Evolutionary conservation across 2,888 invertebrate genomes (phyloP), one percentile per base, ranked within the genome.

Genomic region (Piscicola geometra): DNA sequence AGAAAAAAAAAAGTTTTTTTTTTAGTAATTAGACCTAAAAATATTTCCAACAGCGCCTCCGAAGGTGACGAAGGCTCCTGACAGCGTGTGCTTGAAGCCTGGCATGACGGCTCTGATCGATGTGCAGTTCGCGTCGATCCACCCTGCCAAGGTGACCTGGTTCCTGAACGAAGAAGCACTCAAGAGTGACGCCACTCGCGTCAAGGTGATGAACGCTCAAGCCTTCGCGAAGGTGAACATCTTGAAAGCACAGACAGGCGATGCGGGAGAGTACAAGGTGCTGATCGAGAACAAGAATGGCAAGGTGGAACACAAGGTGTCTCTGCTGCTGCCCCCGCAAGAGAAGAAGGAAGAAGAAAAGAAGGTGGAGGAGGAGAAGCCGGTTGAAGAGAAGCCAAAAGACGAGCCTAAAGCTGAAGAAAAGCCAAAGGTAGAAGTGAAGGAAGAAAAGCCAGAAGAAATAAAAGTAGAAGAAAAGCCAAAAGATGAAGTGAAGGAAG

Each of bases 311-410:
- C 70, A 77, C 73, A 81, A 78, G n/a, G 76, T 81, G 68, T 79
- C 77, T 36, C 76, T 81, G 33, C 77, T 76, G 47, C 80, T 81
- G 15, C 70, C 79, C 90, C 90, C 85, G 89, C 91, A 5, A 47
- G 50, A 71, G 47, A 5, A 9, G 3, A 71, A 71, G 35, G 41
- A 9, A n/a, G 71, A 71, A 41, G 71, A 41, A 69, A 33, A 69
- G 9, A 25, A 32, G 21, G 32, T 30, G 32, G 69, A 32, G n/a
- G 30, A 2, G 5, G 47, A 70, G 21, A 73, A 32, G 5, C 56
- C 52, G 60, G 64, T 60, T 25, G 60, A 73, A 73, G n/a, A 12
- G 56, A 89, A 89, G 1, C 52, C 64, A 1, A 36, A 73, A 35
- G 1, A 28, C 18, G 41, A 60, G 25, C 33, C 30, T 35, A 1